Evolutionary conservation across 1,140 invertebrate genomes (phyloP).

Genomic region (Zaprionus taronus): DNA sequence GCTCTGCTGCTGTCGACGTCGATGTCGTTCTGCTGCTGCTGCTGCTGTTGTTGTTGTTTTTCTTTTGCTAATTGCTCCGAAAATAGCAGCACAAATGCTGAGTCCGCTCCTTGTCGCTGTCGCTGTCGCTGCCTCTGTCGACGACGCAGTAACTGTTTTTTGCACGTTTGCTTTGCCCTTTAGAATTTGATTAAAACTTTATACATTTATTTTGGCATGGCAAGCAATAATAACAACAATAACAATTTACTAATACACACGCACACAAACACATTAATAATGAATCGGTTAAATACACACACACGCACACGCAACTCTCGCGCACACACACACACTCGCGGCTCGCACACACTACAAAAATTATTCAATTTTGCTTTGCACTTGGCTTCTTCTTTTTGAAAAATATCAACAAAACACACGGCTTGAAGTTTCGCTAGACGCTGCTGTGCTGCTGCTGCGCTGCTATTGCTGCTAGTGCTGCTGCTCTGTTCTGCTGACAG

Average conservation of each 20-base stretch:
- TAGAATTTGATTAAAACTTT: slow-evolving; percentile 59
- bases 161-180: slow-evolving; percentile 65
- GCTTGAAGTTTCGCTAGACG: slow-evolving; percentile 39
- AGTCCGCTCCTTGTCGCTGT: slow-evolving; percentile 28
- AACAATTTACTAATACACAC: slow-evolving; percentile 16
- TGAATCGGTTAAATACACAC: slow-evolving; percentile 13
- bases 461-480: slow-evolving; percentile 13
- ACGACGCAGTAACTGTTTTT: slow-evolving; percentile 40
- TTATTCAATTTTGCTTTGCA: slow-evolving; percentile 64
- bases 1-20: slow-evolving; percentile 7
- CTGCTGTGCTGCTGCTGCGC: slow-evolving; percentile 21
- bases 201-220: slow-evolving; percentile 40
- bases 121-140: not conserved
- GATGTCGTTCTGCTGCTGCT: slow-evolving; percentile 7
- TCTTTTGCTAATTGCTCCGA: slow-evolving; percentile 45
- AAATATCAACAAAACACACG: slow-evolving; percentile 49
- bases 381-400: slow-evolving; percentile 52
- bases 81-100: slow-evolving; percentile 40
- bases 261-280: slow-evolving; percentile 9
- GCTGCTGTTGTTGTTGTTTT: slow-evolving; percentile 20
- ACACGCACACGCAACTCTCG: slow-evolving; percentile 36
- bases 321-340: slow-evolving; percentile 18
- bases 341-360: slow-evolving; percentile 34
- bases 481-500: slow-evolving; percentile 9
- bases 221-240: slow-evolving; percentile 41